Conservation (phyloP, 2,113 vertebrate species). For the Toxostoma redivivum region DNA sequence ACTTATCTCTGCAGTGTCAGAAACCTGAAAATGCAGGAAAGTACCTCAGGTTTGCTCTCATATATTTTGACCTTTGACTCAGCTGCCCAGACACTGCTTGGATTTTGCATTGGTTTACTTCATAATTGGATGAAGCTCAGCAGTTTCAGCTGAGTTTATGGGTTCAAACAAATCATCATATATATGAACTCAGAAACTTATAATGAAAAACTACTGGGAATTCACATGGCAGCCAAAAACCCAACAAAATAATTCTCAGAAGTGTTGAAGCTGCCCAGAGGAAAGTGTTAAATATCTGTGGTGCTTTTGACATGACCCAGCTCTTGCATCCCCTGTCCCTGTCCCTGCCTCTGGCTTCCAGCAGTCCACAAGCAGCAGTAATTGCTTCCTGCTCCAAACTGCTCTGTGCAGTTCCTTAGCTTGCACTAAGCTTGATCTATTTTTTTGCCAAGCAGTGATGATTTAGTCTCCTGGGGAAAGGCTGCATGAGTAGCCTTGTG, state of each 20-base stretch:
- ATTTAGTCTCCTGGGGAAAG: neutral
- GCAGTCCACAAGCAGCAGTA: neutral
- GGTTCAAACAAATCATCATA: neutral
- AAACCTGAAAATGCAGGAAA: neutral
- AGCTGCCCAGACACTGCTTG: neutral
- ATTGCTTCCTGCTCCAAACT: neutral
- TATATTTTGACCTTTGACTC: constrained; percentile 3
- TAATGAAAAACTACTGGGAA: neutral
- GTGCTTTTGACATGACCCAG: neutral
- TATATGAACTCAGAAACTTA: neutral
- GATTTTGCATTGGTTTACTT: neutral
- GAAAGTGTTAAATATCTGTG: neutral
- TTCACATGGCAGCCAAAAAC: neutral
- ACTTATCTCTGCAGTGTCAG: neutral
- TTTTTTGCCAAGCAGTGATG: neutral
- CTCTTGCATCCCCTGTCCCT: neutral
- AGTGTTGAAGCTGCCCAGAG: neutral
- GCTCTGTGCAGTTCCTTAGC: neutral
- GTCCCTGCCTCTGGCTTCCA: neutral
- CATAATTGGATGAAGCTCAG: neutral
- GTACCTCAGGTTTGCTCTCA: neutral
- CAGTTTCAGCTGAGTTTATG: neutral
- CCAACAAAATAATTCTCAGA: neutral
- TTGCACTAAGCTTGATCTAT: neutral
- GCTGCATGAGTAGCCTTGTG: neutral